phyloP scores from a whole-genome alignment of 30 jellyfish, hydroid and myxozoan species.

The Haliclystus octoradiatus region DNA sequence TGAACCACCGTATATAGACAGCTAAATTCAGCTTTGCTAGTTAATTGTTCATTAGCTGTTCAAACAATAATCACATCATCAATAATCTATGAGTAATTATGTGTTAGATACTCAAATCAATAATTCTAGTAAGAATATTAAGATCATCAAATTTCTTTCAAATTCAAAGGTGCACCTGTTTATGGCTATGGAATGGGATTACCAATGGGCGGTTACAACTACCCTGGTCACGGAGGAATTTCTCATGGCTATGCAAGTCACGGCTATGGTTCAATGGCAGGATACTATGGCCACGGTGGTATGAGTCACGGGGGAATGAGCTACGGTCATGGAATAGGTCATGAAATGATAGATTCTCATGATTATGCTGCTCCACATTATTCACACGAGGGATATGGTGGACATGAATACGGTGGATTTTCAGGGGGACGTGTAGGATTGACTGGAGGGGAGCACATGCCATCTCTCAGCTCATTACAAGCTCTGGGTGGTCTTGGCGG shows the following conservation, averaged over 20 bases:
- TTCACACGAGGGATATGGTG: conserved; percentile 13
- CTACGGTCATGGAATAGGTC: conserved; percentile 9
- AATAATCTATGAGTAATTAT: too few species aligned
- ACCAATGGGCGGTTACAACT: conserved; percentile 18
- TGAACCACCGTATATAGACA: too few species aligned
- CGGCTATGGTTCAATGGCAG: conserved; percentile 46
- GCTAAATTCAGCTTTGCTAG: too few species aligned
- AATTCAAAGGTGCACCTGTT: conserved; percentile 29
- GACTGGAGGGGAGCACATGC: background rate
- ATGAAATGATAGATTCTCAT: background rate
- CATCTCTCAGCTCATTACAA: background rate
- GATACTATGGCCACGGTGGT: conserved; percentile 47
- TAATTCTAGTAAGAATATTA: background rate
- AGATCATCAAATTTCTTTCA: background rate
- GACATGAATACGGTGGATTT: conserved; percentile 13
- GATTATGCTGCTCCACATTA: background rate
- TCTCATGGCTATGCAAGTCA: conserved; percentile 38
- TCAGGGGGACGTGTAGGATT: background rate
- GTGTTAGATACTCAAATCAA: too few species aligned
- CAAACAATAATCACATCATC: too few species aligned
- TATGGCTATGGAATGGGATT: conserved; percentile 44
- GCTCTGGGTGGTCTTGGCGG: conserved; percentile 33
- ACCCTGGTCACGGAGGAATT: conserved; percentile 57
- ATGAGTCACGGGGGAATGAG: conserved; percentile 25
- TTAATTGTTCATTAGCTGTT: too few species aligned